Conservation (phyloP, 2,888 invertebrate genomes). For the Sturmia bella region DNA sequence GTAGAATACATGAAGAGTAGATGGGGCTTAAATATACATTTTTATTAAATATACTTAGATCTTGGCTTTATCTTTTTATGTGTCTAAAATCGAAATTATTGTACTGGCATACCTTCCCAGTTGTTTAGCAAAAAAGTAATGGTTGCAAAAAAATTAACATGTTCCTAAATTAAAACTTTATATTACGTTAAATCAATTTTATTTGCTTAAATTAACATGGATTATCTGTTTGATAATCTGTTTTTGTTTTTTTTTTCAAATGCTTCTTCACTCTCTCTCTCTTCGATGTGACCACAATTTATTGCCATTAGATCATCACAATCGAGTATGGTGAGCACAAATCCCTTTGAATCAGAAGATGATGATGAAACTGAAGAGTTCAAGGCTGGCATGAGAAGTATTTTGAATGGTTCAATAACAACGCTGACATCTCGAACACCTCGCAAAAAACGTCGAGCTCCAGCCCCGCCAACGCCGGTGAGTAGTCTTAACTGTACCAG, state of each 20-base stretch:
- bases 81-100: no score
- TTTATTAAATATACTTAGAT: no score
- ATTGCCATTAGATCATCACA: slow-evolving; percentile 83
- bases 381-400: slow-evolving; percentile 70
- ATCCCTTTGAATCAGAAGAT: slow-evolving; percentile 83
- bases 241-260: slow-evolving; percentile 29
- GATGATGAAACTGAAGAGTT: slow-evolving; percentile 73
- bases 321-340: slow-evolving; percentile 84
- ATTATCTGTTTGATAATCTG: slow-evolving; percentile 32
- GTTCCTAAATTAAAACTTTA: no score
- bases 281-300: slow-evolving; percentile 11
- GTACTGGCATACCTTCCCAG: no score
- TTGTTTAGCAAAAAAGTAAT: no score
- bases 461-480: slow-evolving; percentile 83
- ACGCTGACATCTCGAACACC: slow-evolving; percentile 81
- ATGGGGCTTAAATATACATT: no score
- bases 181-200: slow-evolving; percentile 32
- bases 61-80: no score
- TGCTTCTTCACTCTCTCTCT: neutral
- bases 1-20: no score
- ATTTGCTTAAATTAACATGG: slow-evolving; percentile 54
- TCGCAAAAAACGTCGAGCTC: slow-evolving; percentile 86
- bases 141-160: no score
- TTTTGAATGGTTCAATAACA: slow-evolving; percentile 65
- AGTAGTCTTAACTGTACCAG: slow-evolving; percentile 29